A percentile compares a stretch with the other conserved stretches of the same genome.
These are phyloP conservation scores for Pseudomugil tenellus DNA, from an alignment of 2,797 vertebrate species.

Conservation along the genomic window DNA sequence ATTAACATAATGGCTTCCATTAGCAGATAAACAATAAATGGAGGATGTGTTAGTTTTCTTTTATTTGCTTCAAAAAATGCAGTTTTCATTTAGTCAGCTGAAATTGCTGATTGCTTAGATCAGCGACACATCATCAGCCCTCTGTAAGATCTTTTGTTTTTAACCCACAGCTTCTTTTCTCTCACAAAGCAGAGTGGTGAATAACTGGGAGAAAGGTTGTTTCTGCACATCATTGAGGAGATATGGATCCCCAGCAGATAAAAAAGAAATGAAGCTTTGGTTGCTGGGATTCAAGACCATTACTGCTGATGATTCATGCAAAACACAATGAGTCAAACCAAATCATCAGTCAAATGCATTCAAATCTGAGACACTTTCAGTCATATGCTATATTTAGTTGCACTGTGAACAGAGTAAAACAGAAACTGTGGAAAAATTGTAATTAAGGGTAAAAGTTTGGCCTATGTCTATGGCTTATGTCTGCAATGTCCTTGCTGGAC, in stretches of 20 bases:
- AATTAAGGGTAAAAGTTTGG: no score
- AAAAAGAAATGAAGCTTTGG: no score
- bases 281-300: no score
- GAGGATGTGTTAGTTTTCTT: neutral
- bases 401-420: no score
- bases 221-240: slow-evolving; percentile 14
- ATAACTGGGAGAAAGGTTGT: slow-evolving; percentile 3
- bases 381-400: no score
- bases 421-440: no score
- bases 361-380: no score
- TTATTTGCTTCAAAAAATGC: neutral
- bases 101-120: neutral
- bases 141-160: neutral
- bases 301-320: neutral
- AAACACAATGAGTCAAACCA: neutral
- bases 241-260: slow-evolving; percentile 14
- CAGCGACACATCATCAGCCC: neutral
- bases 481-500: no score
- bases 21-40: neutral
- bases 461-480: no score
- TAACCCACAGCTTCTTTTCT: neutral
- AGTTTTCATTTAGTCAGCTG: neutral
- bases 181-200: no score
- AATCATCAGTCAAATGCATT: no score
- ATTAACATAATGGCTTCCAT: neutral